Evolutionary conservation across 2,797 vertebrate genomes (phyloP), one percentile per base, ranked within the genome.

Genomic region (Cyprinodon diabolis): DNA sequence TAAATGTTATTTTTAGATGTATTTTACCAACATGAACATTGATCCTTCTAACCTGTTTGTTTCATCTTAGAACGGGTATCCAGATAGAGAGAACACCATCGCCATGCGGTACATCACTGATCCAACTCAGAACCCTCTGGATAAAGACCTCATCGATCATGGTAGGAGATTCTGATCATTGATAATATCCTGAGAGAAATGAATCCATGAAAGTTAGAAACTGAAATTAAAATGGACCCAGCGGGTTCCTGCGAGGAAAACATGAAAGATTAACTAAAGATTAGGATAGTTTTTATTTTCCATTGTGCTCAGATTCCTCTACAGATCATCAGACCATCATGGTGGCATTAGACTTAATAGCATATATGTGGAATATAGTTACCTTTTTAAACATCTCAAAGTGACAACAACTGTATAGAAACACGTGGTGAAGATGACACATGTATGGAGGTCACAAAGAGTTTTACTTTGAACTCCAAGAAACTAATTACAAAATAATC

Each of bases 81-180:
- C 93, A 0, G 75, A 88, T 56, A 87, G 93, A 76, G 95, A 94
- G 77, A 96, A 97, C 88, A 96, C 94, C 84, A 83, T 96, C 69
- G 71, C 95, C 51, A 92, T 96, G 80, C 94, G 97, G 15, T 99
- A 99, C 79, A 98, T 97, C 85, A 95, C 95, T 0, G 97, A 98
- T 60, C 97, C 98, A 21, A 98, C 97, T 0, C 94, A 96, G 3
- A 91, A 87, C 69, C 81, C 77, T 8, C 70, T 93, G 70, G 95
- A 96, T 0, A 92, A 4, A 65, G 77, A 92, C 13, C 89, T 95
- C 84, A 82, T 89, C 2, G 91, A 72, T 6, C 97, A 97, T 4
- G 97, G 97, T 98, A 85, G 40, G 48, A 6, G 21, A 35, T 25
- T 66, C 54, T 55, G 7, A 3, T 17, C 37, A 65, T 17, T 21